These are phyloP conservation scores for Shinisaurus crocodilurus DNA, from an alignment of 2,113 vertebrate genomes.

Conservation along the genomic window DNA sequence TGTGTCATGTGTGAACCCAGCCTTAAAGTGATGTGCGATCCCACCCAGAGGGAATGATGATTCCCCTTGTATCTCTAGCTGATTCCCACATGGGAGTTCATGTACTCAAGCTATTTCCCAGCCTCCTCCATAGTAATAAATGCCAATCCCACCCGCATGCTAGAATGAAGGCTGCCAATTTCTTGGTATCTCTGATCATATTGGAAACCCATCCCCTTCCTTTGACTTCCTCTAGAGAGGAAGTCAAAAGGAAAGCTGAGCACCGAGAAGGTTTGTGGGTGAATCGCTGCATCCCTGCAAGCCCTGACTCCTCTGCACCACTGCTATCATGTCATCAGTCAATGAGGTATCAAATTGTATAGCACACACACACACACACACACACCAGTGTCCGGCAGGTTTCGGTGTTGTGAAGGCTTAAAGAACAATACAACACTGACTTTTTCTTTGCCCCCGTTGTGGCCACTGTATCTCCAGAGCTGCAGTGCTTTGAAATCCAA, in stretches of 20 bases:
- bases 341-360: background rate
- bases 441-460: background rate
- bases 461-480: fast-evolving
- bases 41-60: background rate
- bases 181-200: background rate
- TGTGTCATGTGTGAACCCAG: no score
- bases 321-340: background rate
- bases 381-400: constrained; percentile 39
- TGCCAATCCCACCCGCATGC: background rate
- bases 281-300: background rate
- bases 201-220: background rate
- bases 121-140: background rate
- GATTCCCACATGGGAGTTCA: background rate
- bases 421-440: background rate
- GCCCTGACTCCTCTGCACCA: no score
- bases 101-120: background rate
- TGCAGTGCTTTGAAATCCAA: background rate
- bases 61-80: background rate
- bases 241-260: background rate
- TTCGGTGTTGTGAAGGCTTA: constrained; percentile 21
- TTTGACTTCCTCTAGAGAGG: no score
- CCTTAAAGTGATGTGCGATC: no score
- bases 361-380: background rate
- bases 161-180: background rate
- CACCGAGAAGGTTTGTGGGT: background rate